These are phyloP conservation scores for Diplodus puntazzo DNA, from an alignment of 2,797 vertebrate genomes.

Conservation along the genomic window DNA sequence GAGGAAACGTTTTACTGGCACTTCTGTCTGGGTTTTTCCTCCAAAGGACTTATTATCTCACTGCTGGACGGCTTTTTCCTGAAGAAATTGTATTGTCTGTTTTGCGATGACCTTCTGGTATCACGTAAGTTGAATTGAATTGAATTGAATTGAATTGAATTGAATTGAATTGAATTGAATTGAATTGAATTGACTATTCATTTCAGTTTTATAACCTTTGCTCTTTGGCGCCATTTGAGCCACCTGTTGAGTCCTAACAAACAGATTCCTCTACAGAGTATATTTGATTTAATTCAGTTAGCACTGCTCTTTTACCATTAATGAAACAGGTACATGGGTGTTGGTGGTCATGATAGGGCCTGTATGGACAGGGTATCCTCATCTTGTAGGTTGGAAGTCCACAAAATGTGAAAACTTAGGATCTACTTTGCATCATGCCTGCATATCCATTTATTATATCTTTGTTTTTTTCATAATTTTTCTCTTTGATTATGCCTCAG, in stretches of 20 bases:
- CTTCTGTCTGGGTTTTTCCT: neutral
- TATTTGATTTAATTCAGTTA: neutral
- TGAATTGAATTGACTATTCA: neutral
- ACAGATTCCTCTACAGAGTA: neutral
- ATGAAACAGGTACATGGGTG: neutral
- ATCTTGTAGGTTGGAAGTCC: neutral
- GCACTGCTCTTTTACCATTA: neutral
- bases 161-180: too few relatives aligned
- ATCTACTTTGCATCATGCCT: too few relatives aligned
- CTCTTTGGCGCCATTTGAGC: slow-evolving; percentile 10
- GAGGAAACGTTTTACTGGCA: neutral
- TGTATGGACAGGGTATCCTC: neutral
- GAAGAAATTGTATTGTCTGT: neutral
- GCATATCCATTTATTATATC: too few relatives aligned
- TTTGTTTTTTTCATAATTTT: too few relatives aligned
- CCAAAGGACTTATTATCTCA: neutral
- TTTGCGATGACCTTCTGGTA: neutral
- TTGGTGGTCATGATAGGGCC: neutral
- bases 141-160: too few relatives aligned
- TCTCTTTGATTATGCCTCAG: too few relatives aligned
- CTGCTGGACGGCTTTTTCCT: neutral
- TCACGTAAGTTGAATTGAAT: neutral
- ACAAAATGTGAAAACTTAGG: neutral
- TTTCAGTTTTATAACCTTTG: slow-evolving; percentile 16
- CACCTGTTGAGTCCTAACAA: neutral